phyloP scores from a whole-genome alignment of 2,113 vertebrate species.

The Danio rerio region GRCz12tu NC_133193.1:13108001-13108500 shows the following conservation, averaged over 20 bases:
- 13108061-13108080: not conserved
- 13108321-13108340: too few species aligned
- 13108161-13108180: conserved; percentile 29
- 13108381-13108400: too few species aligned
- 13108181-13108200: conserved; percentile 16
- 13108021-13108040: not conserved
- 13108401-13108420: too few species aligned
- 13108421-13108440: too few species aligned
- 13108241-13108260: conserved; percentile 22
- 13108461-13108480: too few species aligned
- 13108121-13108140: conserved; percentile 14
- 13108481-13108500: too few species aligned
- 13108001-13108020: not conserved
- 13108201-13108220: conserved; percentile 46
- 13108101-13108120: conserved; percentile 45
- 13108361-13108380: too few species aligned
- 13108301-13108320: too few species aligned
- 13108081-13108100: conserved; percentile 21
- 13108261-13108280: conserved; percentile 15
- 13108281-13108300: not conserved
- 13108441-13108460: too few species aligned
- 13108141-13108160: conserved; percentile 43
- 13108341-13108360: too few species aligned
- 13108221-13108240: conserved; percentile 64
- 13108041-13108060: not conserved